Evolutionary conservation across 2,888 invertebrate species (phyloP).

Genomic region (Tipula vernalis): DNA sequence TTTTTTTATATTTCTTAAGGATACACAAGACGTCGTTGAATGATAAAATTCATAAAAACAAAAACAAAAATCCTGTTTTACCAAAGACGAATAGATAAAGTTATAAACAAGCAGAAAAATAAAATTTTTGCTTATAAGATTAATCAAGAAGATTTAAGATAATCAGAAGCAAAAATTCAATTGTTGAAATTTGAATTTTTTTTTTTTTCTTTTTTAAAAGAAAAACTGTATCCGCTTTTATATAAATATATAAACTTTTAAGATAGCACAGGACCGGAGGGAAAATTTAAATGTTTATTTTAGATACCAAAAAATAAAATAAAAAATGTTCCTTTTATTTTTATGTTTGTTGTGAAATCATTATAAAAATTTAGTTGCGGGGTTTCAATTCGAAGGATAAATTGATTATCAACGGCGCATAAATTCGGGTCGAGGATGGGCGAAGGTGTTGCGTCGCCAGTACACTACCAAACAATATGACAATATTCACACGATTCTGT

Average conservation of each 20-base stretch:
- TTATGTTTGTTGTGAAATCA: background rate
- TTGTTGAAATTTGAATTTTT: background rate
- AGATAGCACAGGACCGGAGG: background rate
- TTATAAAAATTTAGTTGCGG: background rate
- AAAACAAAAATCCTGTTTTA: background rate
- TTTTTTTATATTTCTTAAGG: background rate
- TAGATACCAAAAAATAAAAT: background rate
- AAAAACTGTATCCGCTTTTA: background rate
- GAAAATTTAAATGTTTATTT: conserved; percentile 4
- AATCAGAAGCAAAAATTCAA: background rate
- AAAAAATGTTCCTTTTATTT: background rate
- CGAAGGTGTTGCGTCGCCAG: background rate
- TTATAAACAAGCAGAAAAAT: background rate
- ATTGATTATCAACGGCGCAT: background rate
- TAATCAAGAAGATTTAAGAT: conserved; percentile 4
- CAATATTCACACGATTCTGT: background rate
- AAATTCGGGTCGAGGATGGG: background rate
- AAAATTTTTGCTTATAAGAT: background rate
- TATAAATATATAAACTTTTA: background rate
- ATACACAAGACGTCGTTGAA: background rate
- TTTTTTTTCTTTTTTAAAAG: background rate
- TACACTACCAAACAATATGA: background rate
- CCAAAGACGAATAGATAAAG: background rate
- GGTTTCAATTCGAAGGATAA: background rate
- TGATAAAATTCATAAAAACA: background rate